These are phyloP conservation scores for Carpatolechia fugitivella DNA, from an alignment of 2,888 invertebrate genomes.

Conservation along the genomic window DNA sequence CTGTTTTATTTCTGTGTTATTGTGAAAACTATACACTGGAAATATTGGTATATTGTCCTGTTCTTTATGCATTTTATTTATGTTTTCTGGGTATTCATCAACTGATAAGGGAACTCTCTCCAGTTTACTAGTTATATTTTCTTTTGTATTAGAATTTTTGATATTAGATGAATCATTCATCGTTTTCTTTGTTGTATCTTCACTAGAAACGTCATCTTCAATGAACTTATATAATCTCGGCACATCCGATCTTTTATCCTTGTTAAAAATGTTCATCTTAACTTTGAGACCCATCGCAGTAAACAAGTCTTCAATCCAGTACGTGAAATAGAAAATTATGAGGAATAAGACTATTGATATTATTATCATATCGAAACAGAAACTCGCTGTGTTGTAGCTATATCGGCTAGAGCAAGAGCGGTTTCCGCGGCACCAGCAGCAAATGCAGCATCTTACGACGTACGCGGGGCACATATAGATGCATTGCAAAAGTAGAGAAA, in stretches of 20 bases:
- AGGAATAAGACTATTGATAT: conserved; percentile 27
- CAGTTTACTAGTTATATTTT: no score
- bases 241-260: conserved; percentile 16
- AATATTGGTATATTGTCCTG: neutral
- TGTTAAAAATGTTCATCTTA: conserved; percentile 26
- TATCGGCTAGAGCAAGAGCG: neutral
- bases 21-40: no score
- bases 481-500: neutral
- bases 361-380: conserved; percentile 27
- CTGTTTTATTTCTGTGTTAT: no score
- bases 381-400: conserved; percentile 15
- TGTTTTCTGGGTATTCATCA: neutral
- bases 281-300: conserved; percentile 24
- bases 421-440: neutral
- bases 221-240: neutral
- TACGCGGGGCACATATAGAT: neutral
- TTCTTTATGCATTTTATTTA: neutral
- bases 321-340: conserved; percentile 29
- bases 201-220: neutral
- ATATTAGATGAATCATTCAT: no score
- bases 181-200: no score
- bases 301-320: conserved; percentile 33
- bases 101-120: neutral
- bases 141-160: no score
- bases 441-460: neutral